Percentiles rank a stretch among this genome's conserved stretches.
Evolutionary conservation across 1,140 invertebrate genomes (phyloP).

Genomic region (Gyrodactylus salaris): DNA sequence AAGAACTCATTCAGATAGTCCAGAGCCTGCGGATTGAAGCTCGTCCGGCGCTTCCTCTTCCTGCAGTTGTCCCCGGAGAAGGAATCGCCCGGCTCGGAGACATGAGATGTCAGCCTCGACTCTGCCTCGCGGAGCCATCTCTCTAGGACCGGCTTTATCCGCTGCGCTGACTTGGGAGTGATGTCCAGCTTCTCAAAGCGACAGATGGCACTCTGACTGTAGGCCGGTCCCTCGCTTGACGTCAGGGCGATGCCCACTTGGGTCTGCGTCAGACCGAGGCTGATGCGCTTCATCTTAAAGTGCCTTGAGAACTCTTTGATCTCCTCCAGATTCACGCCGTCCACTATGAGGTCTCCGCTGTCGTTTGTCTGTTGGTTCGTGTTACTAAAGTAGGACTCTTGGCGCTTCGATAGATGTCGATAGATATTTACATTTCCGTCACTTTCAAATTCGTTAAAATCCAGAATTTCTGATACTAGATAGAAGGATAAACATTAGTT

Average conservation of each 20-base stretch:
- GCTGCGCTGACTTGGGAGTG: constrained; percentile 87
- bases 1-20: constrained; percentile 74
- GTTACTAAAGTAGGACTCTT: background rate
- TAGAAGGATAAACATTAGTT: too few species aligned
- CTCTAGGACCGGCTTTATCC: constrained; percentile 86
- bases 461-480: background rate
- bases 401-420: background rate
- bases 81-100: constrained; percentile 7
- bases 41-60: constrained; percentile 45
- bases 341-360: constrained; percentile 24
- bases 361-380: background rate
- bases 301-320: constrained; percentile 90
- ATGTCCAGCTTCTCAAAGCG: constrained; percentile 99
- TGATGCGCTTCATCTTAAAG: constrained; percentile 62
- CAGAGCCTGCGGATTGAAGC: constrained; percentile 70
- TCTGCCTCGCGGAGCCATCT: constrained; percentile 89
- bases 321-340: constrained; percentile 77
- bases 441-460: background rate
- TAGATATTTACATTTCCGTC: too few species aligned
- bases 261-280: constrained; percentile 66
- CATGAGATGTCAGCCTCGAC: constrained; percentile 35
- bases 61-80: constrained; percentile 19
- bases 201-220: constrained; percentile 92
- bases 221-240: constrained; percentile 71
- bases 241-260: constrained; percentile 51